Base-by-base conservation (phyloP, 2,113 vertebrate genomes). In the Romanogobio albipinnatus region DNA sequence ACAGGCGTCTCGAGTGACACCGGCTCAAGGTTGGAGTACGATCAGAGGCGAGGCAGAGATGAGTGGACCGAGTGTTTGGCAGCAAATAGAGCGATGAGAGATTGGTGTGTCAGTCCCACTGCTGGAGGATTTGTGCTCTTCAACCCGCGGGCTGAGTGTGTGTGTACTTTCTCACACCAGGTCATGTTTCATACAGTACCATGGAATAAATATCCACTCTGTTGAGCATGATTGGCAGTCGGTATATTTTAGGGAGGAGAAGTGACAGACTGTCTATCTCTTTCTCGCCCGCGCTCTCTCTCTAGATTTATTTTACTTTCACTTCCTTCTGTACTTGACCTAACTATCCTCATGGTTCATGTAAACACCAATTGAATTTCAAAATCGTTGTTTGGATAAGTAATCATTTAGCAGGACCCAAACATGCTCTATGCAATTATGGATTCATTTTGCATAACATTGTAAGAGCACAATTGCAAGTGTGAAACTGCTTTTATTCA, bases 11-110 rank as follows among this genome's bases (percentile, higher is more conserved):
- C 0, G 13, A 14, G 13, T 71, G 70, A 39, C 53, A 58, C 70
- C 43, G 4, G 26, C n/a, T 76, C 39, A 76, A 61, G 82, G 73
- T 24, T 66, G 73, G 43, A 75, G 71, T 17, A 36, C 26, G 47
- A 84, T 84, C 47, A 19, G 56, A 83, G 53, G 58, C 17, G 39
- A 83, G 71, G 39, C 22, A 22, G 61, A 68, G 75, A 84, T 19
- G 75, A 70, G 53, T 19, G 83, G 62, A n/a, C 49, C 2, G 15
- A 24, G 11, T 0, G 6, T 59, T 45, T 24, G 68, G 47, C 33
- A 59, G n/a, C 51, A 73, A 66, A 64, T 22, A 19, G 45, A 29
- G 39, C 22, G 33, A 51, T 56, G 74, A 77, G 47, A 64, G 74
- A 84, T 77, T 36, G 15, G 13, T 22, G 64, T 22, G 61, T 76